Evolutionary conservation across 2,888 invertebrate genomes (phyloP).

Genomic region (Volucella inflata): DNA sequence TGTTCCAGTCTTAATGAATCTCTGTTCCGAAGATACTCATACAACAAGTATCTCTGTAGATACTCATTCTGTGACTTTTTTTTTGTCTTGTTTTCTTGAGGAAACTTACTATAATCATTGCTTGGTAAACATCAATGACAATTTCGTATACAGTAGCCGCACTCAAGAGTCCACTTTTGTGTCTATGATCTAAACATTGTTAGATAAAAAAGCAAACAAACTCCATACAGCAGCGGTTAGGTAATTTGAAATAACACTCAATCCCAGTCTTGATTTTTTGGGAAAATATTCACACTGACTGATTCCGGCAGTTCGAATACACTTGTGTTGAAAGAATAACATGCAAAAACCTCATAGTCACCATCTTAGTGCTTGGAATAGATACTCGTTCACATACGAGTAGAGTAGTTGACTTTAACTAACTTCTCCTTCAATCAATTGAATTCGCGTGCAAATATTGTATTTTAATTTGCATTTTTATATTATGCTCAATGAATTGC

Average conservation of each 20-base stretch:
- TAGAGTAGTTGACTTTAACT: no score
- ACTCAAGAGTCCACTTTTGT: constrained; percentile 25
- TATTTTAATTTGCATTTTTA: constrained; percentile 40
- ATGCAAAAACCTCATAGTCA: constrained; percentile 38
- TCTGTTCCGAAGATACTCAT: constrained; percentile 1
- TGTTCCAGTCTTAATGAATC: constrained; percentile 50
- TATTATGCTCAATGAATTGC: constrained; percentile 47
- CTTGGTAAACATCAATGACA: constrained; percentile 49
- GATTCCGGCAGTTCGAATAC: constrained; percentile 26
- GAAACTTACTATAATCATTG: constrained; percentile 51
- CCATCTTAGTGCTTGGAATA: constrained; percentile 12
- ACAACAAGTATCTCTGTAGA: not conserved
- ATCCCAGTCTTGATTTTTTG: constrained; percentile 42
- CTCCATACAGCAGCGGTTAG: constrained; percentile 53
- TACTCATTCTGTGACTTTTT: not conserved
- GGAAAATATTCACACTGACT: constrained; percentile 23
- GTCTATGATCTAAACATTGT: constrained; percentile 57
- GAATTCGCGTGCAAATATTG: no score
- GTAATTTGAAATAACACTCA: constrained; percentile 66
- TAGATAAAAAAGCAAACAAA: constrained; percentile 72
- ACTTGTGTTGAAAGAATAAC: constrained; percentile 30
- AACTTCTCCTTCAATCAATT: no score
- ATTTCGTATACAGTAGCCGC: constrained; percentile 59
- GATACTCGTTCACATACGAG: no score
- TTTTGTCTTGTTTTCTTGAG: constrained; percentile 17